Evolutionary conservation across 37 sponge, comb jelly and placozoan species (phyloP), one percentile per base, ranked within the genome.

Genomic region (Corticium candelabrum): DNA sequence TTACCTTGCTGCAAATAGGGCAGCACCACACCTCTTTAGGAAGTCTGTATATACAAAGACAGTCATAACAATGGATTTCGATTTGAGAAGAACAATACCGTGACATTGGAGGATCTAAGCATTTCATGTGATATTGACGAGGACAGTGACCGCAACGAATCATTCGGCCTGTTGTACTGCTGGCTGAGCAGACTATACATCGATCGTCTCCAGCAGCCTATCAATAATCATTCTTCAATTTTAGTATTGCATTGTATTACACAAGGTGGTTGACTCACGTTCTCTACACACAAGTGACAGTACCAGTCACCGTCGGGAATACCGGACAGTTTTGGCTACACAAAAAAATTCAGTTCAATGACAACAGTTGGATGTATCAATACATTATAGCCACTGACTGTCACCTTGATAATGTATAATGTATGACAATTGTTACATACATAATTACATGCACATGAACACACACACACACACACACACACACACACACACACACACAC

Each of bases 251-350:
- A n/a, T n/a, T n/a, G n/a, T n/a, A n/a, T n/a, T n/a, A n/a, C n/a
- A n/a, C n/a, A n/a, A n/a, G n/a, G n/a, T n/a, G n/a, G 21, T 50
- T 2, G 21, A 74, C 82, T 73, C 82, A 81, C 82, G 32, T 34
- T 41, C 27, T 31, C 40, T 15, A 78, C 74, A 81, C 95, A 94
- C 34, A 75, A 41, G 35, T 37, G 67, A 38, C 96, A 96, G 83
- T 77, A 96, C 96, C 96, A 96, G 78, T 96, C 96, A 0, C 90
- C 93, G 1, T 85, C 93, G 37, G 96, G 96, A 0, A 96, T 81
- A 37, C 39, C 35, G 1, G 69, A 76, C 62, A 96, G 85, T 67
- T 85, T 84, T 0, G 96, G 96, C 80, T 80, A 67, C 21, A 2
- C 33, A 37, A 41, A 56, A 38, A n/a, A n/a, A n/a, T n/a, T n/a